phyloP scores from a whole-genome alignment of 2,113 vertebrate species.

The Osmerus eperlanus region DNA sequence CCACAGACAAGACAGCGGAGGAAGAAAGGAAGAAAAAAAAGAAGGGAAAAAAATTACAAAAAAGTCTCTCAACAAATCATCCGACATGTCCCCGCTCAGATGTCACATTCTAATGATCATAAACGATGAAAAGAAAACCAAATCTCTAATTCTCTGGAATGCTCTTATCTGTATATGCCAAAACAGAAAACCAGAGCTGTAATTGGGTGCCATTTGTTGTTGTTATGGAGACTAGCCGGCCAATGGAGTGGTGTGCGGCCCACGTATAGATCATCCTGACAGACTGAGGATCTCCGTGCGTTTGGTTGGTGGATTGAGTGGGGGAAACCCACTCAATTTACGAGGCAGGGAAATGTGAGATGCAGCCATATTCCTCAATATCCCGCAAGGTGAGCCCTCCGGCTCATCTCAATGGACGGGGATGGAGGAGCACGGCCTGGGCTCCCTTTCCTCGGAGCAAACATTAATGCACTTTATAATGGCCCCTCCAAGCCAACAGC shows the following conservation, averaged over 20 bases:
- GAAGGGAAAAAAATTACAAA: neutral
- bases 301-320: neutral
- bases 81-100: neutral
- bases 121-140: neutral
- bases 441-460: constrained; percentile 26
- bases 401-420: constrained; percentile 43
- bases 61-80: too few species aligned
- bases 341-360: constrained; percentile 2
- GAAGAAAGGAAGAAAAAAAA: neutral
- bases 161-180: neutral
- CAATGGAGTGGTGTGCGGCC: neutral
- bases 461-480: constrained; percentile 61
- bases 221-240: neutral
- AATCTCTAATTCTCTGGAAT: neutral
- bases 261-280: constrained; percentile 5
- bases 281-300: neutral
- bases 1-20: neutral
- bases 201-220: constrained; percentile 2
- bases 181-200: neutral
- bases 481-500: constrained; percentile 33
- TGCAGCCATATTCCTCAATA: constrained; percentile 12
- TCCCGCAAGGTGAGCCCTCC: constrained; percentile 7
- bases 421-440: constrained; percentile 37
- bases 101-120: neutral
- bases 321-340: constrained; percentile 8